A percentile compares a stretch with the other conserved stretches of the same genome.
phyloP scores from a whole-genome alignment of 1,140 invertebrate species.

The Archivesica marissinica region DNA sequence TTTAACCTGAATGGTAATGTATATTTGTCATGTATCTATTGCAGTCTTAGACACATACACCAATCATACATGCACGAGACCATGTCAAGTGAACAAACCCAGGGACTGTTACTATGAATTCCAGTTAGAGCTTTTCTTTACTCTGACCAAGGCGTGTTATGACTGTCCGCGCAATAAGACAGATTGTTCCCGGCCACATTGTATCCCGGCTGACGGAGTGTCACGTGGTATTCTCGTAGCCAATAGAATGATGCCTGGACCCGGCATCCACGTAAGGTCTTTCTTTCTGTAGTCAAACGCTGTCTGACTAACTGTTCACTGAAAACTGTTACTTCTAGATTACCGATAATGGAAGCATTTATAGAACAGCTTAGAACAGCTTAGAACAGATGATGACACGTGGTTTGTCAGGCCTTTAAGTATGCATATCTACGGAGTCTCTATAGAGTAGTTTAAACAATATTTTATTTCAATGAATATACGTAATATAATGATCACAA shows the following conservation, averaged over 20 bases:
- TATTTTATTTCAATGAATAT: too few species aligned
- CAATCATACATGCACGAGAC: conserved; percentile 88
- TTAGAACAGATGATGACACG: too few species aligned
- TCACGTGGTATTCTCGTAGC: conserved; percentile 90
- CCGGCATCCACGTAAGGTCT: conserved; percentile 88
- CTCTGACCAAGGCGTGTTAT: conserved; percentile 91
- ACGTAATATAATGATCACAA: too few species aligned
- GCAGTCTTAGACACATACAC: conserved; percentile 60
- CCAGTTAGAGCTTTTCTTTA: conserved; percentile 91
- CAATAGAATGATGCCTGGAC: conserved; percentile 94
- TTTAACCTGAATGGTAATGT: too few species aligned
- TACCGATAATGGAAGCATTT: too few species aligned
- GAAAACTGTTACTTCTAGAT: too few species aligned
- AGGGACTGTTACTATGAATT: conserved; percentile 90
- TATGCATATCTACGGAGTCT: too few species aligned
- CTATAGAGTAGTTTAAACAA: too few species aligned
- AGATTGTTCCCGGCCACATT: conserved; percentile 92
- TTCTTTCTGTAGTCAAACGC: not conserved
- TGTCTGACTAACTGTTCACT: too few species aligned
- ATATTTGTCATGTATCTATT: too few species aligned
- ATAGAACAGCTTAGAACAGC: too few species aligned
- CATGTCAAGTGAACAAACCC: conserved; percentile 89
- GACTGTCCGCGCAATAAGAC: conserved; percentile 90
- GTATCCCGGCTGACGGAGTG: conserved; percentile 92
- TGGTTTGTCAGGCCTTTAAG: too few species aligned